These are phyloP conservation scores for Bugulina stolonifera DNA, from an alignment of 2,888 invertebrate species.

Conservation along the genomic window DNA sequence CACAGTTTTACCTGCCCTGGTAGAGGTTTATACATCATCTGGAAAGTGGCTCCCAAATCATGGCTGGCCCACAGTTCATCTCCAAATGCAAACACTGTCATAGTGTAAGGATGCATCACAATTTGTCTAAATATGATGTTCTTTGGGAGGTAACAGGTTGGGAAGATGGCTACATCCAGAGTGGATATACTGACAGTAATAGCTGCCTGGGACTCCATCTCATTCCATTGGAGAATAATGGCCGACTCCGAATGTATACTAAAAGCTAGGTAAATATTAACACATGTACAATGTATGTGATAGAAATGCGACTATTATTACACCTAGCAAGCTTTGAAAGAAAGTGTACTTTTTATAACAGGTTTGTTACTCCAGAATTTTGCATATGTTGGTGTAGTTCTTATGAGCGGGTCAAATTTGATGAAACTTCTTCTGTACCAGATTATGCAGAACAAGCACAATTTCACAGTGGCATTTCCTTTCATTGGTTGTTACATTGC, in stretches of 20 bases:
- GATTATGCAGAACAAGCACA: no score
- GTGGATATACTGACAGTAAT: background rate
- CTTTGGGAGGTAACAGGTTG: background rate
- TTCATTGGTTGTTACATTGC: no score
- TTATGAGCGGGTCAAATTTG: no score
- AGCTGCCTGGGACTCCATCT: background rate
- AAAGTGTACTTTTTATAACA: no score
- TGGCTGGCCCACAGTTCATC: constrained; percentile 7
- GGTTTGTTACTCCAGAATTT: no score
- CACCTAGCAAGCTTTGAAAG: no score
- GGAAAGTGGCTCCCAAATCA: constrained; percentile 10
- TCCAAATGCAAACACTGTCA: background rate
- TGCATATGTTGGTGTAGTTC: no score
- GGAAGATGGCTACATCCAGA: background rate
- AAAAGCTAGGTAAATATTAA: background rate
- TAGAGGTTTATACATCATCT: background rate
- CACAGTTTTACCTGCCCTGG: no score
- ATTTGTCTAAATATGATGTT: background rate
- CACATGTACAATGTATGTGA: no score
- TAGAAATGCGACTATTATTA: no score
- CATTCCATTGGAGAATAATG: constrained; percentile 2
- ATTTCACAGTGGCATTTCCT: no score
- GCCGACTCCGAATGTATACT: background rate
- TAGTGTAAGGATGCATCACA: background rate
- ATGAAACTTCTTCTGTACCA: no score